Percentiles rank a stretch among this genome's conserved stretches.
phyloP scores from a whole-genome alignment of 1,140 invertebrate species.

The Odontomachus brunneus region DNA sequence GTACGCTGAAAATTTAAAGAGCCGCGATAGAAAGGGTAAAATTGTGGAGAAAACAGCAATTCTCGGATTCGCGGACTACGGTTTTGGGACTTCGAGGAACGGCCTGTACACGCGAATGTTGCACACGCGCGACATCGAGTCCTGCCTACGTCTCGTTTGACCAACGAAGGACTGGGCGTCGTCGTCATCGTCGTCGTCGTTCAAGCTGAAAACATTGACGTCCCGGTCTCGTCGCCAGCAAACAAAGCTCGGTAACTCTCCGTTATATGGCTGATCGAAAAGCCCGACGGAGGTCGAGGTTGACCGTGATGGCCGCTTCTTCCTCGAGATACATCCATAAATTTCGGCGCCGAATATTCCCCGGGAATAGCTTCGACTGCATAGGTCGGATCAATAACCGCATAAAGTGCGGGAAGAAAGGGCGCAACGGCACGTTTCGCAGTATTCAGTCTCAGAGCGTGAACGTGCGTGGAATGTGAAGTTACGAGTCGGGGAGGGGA shows the following conservation, averaged over 20 bases:
- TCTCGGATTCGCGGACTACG: no score
- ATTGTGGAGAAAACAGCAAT: no score
- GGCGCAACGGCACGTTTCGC: constrained; percentile 48
- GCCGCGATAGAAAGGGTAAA: no score
- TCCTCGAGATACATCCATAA: constrained; percentile 52
- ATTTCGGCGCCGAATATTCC: constrained; percentile 56
- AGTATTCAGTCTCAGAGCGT: constrained; percentile 50
- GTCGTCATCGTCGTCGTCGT: background rate
- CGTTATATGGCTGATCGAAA: constrained; percentile 28
- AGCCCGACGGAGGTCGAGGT: constrained; percentile 25
- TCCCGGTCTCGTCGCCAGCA: constrained; percentile 3
- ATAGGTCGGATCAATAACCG: constrained; percentile 59
- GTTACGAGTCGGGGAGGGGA: background rate
- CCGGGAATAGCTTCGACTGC: constrained; percentile 50
- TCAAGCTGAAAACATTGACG: constrained; percentile 13
- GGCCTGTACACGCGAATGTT: background rate
- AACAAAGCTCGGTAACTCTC: constrained; percentile 35
- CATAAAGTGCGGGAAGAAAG: constrained; percentile 54
- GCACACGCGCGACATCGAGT: background rate
- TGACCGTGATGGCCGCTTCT: constrained; percentile 43
- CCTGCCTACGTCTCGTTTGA: background rate
- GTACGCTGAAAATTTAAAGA: no score
- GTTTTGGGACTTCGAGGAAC: background rate
- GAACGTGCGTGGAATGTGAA: constrained; percentile 49
- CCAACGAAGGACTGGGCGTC: background rate